Evolutionary conservation across 2,113 vertebrate species (phyloP), one percentile per base, ranked within the genome.

Genomic region (Triplophysa rosa): DNA sequence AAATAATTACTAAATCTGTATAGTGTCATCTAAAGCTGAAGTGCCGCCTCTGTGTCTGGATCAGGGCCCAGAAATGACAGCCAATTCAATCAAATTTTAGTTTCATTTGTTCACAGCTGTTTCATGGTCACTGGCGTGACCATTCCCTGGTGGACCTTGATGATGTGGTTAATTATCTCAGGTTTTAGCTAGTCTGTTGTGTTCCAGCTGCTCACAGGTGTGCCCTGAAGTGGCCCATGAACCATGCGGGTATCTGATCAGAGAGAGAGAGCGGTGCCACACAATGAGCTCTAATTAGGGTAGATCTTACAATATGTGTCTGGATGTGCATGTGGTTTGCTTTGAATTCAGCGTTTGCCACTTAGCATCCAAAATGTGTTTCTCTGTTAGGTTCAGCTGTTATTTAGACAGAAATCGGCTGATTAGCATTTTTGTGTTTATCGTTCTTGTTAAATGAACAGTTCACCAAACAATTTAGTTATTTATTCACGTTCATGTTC

Each of bases 281-380:
- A 87, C 86, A 87, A 84, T 84, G 62, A 66, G 11, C 17, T 17
- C 82, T 86, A 80, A 87, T 84, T 83, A 66, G 69, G 63, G n/a
- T 17, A 37, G 3, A 17, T 47, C 17, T 14, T 23, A 73, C 62
- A 4, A 40, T 62, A 62, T 72, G 78, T 42, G 29, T 40, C 4
- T 29, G 59, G 14, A 59, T 77, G 61, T 78, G 24, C 33, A 33
- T 24, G 33, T 49, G 33, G 29, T 19, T 45, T 23, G 29, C 40
- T 59, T 71, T 72, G 33, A 72, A 59, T 40, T 42, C 54, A 59
- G 23, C n/a, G 2, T 75, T 4, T 63, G 45, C 40, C 58, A 63
- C 58, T 47, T 13, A 12, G 72, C 14, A 63, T 49, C 61, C 17
- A 29, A 73, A 61, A 74, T 75, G 45, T 26, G 14, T 42, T 40